Base-by-base conservation (phyloP, 1,140 invertebrate genomes). In the Aricia agestis region DNA sequence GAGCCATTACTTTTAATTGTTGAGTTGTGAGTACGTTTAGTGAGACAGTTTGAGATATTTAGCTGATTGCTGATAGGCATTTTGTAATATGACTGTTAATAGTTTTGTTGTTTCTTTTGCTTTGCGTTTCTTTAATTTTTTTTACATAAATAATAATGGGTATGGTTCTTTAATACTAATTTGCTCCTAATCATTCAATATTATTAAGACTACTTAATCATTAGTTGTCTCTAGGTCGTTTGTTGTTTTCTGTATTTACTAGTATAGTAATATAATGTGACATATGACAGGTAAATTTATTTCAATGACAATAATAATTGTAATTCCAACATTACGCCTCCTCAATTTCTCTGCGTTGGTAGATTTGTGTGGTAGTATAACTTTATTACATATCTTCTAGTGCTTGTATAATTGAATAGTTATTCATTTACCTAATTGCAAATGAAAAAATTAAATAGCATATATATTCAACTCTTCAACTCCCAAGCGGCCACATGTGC, bases 1-100 rank as follows among this genome's bases (percentile, higher is more conserved):
- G 45, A 52, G 45, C 45, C 45, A 52, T 52, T 52, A 52, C 45
- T 52, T 52, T 15, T 52, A 52, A 52, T 52, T 52, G 45, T 52
- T 15, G 45, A 52, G 45, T 52, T 13, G 45, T 15, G 45, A 52
- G 45, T 4, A 4, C 45, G 13, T 52, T 52, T 52, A 52, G 45
- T 52, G 13, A 11, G 45, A 52, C 45, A 52, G 45, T 52, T 13
- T 52, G 45, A 52, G 1, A 52, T 52, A 52, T 52, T 52, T 52
- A 13, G 11, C 9, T 52, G 45, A 11, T 52, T 52, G 45, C 11
- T 52, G 3, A 11, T 52, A 15, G 45, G 45, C 45, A 52, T 52
- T 52, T 52, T 52, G 45, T 52, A 36, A 9, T 52, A 52, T 15
- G 41, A 42, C 41, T 42, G 13, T 52, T 52, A 52, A 52, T 9